Evolutionary conservation across 2,797 vertebrate species (phyloP), one percentile per base, ranked within the genome.

Genomic region (Epinephelus coioides): DNA sequence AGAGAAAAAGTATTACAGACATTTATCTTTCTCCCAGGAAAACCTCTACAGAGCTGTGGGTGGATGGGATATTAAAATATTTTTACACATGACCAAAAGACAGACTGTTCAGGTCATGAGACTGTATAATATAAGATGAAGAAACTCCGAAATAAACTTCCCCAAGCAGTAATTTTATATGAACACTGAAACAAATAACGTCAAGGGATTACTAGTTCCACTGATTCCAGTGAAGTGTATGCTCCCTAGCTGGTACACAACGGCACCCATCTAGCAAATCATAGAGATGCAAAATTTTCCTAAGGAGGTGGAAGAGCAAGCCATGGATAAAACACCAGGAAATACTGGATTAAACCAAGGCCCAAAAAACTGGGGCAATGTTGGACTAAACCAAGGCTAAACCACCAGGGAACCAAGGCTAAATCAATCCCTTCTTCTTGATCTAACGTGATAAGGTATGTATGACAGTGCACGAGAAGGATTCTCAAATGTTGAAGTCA

Each of bases 401-500:
- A 47, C 15, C 9, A 64, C 5, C 34, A 9, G 8, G 1, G 12
- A 44, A 54, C 44, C 46, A n/a, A 30, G 5, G 17, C 46, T 34
- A 49, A 49, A 47, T 12, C 21, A 15, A 23, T 18, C 15, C 13
- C n/a, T 59, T 55, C n/a, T 27, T n/a, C 30, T 19, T 10, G 40
- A 13, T 64, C 19, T 23, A 25, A 23, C 25, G 69, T n/a, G 3
- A 51, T 43, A 9, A 44, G 15, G 18, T 43, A 8, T 5, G 6
- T 57, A 12, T 27, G 25, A 59, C 14, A 34, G 47, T 53, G 27
- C 51, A 55, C 1, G 1, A 49, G 5, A 57, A 27, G 40, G 34
- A 62, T 53, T 61, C 12, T 19, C 6, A 66, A 69, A 60, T 69
- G 10, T 10, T 53, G 1, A 64, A 64, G 59, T 53, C 17, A 18